Conservation (phyloP, 1,140 invertebrate species). For the Scaptomyza hsui region DNA sequence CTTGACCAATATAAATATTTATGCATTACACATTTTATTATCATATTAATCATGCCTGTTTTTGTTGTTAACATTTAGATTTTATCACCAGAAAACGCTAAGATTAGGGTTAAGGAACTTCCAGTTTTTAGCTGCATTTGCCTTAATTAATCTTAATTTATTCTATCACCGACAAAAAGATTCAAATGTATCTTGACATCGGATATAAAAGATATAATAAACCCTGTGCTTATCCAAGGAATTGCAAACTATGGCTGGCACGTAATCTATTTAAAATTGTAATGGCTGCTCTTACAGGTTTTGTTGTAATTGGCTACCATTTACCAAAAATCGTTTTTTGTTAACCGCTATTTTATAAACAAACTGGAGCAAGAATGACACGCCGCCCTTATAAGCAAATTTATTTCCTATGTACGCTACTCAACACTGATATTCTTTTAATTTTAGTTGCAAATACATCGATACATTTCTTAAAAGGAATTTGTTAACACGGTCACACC, state of each 20-base stretch:
- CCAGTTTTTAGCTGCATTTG: conserved; percentile 8
- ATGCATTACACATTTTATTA: background rate
- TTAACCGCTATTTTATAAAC: background rate
- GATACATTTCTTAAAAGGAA: background rate
- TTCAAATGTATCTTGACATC: background rate
- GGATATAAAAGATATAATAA: too few relatives aligned
- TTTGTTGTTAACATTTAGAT: conserved; percentile 4
- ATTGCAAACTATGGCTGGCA: too few relatives aligned
- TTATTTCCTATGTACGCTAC: background rate
- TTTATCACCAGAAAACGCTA: background rate
- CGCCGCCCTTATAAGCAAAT: too few relatives aligned
- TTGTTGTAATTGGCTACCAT: too few relatives aligned
- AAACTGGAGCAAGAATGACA: too few relatives aligned
- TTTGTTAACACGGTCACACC: conserved; percentile 10
- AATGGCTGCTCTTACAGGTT: too few relatives aligned
- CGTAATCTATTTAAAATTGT: too few relatives aligned
- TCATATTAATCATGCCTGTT: conserved; percentile 8
- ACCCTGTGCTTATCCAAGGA: too few relatives aligned
- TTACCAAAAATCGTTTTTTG: too few relatives aligned
- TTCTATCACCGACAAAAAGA: too few relatives aligned
- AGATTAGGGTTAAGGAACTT: background rate
- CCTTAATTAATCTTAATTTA: background rate
- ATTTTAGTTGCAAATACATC: background rate
- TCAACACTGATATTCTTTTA: background rate
- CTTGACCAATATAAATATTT: background rate